These are phyloP conservation scores for Emydoidea blandingii DNA, from an alignment of 2,797 vertebrate species.

Conservation along the genomic window DNA sequence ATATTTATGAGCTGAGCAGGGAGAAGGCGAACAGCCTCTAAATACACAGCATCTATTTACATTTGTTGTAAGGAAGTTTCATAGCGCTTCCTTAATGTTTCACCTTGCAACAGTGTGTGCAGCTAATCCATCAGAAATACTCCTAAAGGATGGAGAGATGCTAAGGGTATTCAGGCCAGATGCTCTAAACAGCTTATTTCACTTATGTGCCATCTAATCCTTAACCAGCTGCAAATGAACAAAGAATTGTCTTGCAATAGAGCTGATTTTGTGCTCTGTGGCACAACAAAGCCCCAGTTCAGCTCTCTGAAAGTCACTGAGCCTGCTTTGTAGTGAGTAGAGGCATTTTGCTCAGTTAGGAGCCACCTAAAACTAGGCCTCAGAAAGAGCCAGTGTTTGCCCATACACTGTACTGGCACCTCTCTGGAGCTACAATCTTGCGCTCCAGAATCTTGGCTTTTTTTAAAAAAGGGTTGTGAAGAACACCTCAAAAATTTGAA, in stretches of 20 bases:
- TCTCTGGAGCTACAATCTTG: background rate
- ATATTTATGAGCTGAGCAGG: background rate
- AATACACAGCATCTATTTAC: background rate
- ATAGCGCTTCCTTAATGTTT: background rate
- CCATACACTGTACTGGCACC: background rate
- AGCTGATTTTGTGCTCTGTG: background rate
- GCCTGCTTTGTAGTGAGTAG: background rate
- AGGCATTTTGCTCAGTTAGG: background rate
- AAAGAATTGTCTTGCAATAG: background rate
- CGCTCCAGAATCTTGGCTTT: background rate
- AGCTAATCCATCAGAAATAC: fast-evolving
- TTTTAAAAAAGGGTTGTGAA: fast-evolving
- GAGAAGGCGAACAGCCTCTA: background rate
- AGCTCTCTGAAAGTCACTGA: background rate
- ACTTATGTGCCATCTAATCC: background rate
- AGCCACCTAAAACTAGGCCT: background rate
- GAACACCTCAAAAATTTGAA: background rate
- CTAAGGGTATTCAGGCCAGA: background rate
- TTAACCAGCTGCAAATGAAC: background rate
- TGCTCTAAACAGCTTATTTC: background rate
- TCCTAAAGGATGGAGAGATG: fast-evolving
- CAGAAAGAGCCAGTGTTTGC: background rate
- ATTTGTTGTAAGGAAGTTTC: background rate
- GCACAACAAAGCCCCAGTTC: background rate
- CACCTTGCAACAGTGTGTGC: background rate